Base-by-base conservation (phyloP, 2,797 vertebrate genomes). In the Enteromius mattozi region DNA sequence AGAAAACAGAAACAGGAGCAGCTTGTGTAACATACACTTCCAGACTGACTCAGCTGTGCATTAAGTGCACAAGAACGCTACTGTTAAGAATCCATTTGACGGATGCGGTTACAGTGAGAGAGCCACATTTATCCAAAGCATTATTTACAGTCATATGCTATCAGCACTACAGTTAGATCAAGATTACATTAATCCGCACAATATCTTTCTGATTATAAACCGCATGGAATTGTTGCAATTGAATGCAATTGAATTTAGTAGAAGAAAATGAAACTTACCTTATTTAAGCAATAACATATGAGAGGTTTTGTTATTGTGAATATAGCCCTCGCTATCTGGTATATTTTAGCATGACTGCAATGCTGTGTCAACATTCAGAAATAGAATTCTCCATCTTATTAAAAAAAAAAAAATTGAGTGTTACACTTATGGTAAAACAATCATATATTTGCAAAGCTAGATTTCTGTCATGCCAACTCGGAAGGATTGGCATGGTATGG, bases 21-120 rank as follows among this genome's bases (percentile, higher is more conserved):
- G 88, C 87, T 86, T 88, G 89, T 86, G 84, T 89, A 88, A 90
- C 83, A 86, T 72, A 84, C 84, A 87, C 81, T 87, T 79, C 59
- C 61, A 61, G 74, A 85, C 47, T 75, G 42, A 35, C 75, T 86
- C 82, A 82, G 61, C 78, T 77, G 45, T 81, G 77, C 80, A 80
- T 84, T 82, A 71, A 88, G 78, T 40, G 80, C 74, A 63, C 24
- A 84, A 63, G 69, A 83, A 84, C 65, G 33, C 69, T 65, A 76
- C 77, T 81, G 49, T 75, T 45, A 76, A 79, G 66, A 85, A 85
- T 83, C 79, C 75, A 87, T 82, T 86, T 84, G 74, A 27, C 16
- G 72, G 70, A 75, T 83, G 74, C 56, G 61, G 51, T 68, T 82
- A 47, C 76, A 33, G 19, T 78, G 8, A 72, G 40, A 68, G 56